Evolutionary conservation across 2,797 vertebrate species (phyloP), one percentile per base, ranked within the genome.

Genomic region (Siniperca undulata): DNA sequence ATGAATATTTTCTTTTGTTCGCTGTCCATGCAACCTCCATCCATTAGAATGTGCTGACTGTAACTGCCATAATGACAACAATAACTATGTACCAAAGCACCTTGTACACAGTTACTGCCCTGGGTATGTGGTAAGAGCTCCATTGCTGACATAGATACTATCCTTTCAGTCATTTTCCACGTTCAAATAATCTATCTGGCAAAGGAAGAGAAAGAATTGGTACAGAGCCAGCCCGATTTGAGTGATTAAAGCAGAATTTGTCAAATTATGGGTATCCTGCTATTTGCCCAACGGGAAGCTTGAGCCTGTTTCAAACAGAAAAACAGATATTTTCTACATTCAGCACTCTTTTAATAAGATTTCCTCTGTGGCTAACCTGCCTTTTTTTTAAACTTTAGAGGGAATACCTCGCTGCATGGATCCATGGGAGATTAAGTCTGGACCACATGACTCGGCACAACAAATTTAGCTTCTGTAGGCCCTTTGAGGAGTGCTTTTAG

Each of bases 181-280:
- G 7, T 34, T 67, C 0, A 75, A 70, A 66, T 62, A 70, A 70
- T 62, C 13, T 5, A 50, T 24, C 65, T 78, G 60, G 52, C 53
- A 50, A 55, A 13, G 12, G 19, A 27, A 61, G 46, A 70, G 62
- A 55, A 68, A 40, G 38, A 38, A 16, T 10, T 73, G 71, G 55
- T 59, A 50, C 1, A 0, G 27, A 53, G 69, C 78, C 83, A 76
- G 68, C 46, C 27, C 13, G 70, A 74, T 81, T 68, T 75, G 34
- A 70, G 75, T 67, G 74, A 86, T 88, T 85, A 75, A 77, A 86
- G 56, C 68, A 74, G 76, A 88, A 89, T 89, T 86, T 88, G 79
- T 85, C 53, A 81, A 80, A 86, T 74, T 74, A 72, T 61, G 65
- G 72, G 74, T 64, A 58, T 85, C 77, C 77, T 65, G 62, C 80